These are phyloP conservation scores for Hirtodrosophila alboralis DNA, from an alignment of 2,888 invertebrate genomes.

Conservation along the genomic window DNA sequence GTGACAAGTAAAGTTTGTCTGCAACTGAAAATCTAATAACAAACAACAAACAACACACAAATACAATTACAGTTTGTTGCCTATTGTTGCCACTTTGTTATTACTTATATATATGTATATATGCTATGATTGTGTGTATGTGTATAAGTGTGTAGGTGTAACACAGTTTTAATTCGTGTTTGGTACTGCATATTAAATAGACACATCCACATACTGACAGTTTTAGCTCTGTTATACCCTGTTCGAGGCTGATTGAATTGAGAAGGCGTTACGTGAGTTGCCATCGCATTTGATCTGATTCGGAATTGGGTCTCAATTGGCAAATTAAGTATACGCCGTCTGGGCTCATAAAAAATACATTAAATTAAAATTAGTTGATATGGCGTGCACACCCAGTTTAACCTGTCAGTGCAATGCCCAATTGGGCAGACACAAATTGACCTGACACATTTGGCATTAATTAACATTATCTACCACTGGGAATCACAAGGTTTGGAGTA, in stretches of 20 bases:
- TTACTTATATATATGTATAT: constrained; percentile 11
- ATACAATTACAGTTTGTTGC: constrained; percentile 47
- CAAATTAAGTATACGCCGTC: constrained; percentile 37
- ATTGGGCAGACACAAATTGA: constrained; percentile 26
- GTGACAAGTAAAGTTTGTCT: constrained; percentile 58
- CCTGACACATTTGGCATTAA: constrained; percentile 28
- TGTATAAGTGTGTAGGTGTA: constrained; percentile 18
- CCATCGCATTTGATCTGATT: constrained; percentile 25
- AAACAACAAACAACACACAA: constrained; percentile 45
- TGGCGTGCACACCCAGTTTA: constrained; percentile 12
- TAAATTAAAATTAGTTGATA: constrained; percentile 42
- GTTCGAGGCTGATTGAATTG: constrained; percentile 56
- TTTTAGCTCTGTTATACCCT: too few species aligned
- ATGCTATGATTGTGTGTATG: background rate
- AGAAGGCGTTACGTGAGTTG: constrained; percentile 30
- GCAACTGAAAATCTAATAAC: constrained; percentile 65
- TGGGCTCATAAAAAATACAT: constrained; percentile 46
- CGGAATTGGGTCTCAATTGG: constrained; percentile 37
- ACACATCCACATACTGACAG: constrained; percentile 25
- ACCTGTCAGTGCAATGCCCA: constrained; percentile 21
- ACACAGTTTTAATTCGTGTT: constrained; percentile 69
- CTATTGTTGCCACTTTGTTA: constrained; percentile 36
- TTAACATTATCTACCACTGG: constrained; percentile 19
- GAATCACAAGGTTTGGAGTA: too few species aligned
- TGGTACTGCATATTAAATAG: constrained; percentile 69